Conservation (phyloP, 2,797 vertebrate genomes). For the Myripristis jacobus region DNA sequence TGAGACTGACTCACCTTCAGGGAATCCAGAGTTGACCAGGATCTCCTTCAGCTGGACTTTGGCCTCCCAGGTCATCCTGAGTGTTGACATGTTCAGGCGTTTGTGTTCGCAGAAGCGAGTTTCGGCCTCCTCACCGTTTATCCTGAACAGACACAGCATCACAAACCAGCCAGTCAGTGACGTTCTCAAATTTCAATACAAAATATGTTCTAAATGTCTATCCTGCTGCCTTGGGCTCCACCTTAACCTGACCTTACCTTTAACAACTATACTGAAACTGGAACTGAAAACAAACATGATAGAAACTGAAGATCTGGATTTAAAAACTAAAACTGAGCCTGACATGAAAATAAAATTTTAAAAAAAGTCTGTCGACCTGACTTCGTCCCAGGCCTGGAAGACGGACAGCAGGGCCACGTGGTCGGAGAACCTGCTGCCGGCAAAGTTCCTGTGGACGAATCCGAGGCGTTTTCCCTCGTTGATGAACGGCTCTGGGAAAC, state of each 20-base stretch:
- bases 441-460: constrained; percentile 93
- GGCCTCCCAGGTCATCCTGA: constrained; percentile 99
- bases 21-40: constrained; percentile 91
- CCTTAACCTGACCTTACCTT: too few relatives aligned
- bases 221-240: too few relatives aligned
- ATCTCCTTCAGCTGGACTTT: constrained; percentile 98
- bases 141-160: constrained; percentile 74
- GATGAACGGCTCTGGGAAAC: constrained; percentile 95
- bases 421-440: constrained; percentile 93
- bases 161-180: not conserved
- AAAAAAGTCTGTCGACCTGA: constrained; percentile 80
- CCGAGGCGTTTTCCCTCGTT: constrained; percentile 93
- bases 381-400: constrained; percentile 97
- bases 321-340: not conserved
- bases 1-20: constrained; percentile 87
- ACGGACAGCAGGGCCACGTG: constrained; percentile 94
- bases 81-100: constrained; percentile 93
- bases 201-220: too few relatives aligned
- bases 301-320: not conserved
- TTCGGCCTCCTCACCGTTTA: constrained; percentile 94
- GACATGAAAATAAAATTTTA: not conserved
- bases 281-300: too few relatives aligned
- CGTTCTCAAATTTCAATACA: too few relatives aligned
- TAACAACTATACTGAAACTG: too few relatives aligned
- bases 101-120: constrained; percentile 96